These are phyloP conservation scores for Argyrosomus japonicus DNA, from an alignment of 2,113 vertebrate genomes.

Conservation along the genomic window DNA sequence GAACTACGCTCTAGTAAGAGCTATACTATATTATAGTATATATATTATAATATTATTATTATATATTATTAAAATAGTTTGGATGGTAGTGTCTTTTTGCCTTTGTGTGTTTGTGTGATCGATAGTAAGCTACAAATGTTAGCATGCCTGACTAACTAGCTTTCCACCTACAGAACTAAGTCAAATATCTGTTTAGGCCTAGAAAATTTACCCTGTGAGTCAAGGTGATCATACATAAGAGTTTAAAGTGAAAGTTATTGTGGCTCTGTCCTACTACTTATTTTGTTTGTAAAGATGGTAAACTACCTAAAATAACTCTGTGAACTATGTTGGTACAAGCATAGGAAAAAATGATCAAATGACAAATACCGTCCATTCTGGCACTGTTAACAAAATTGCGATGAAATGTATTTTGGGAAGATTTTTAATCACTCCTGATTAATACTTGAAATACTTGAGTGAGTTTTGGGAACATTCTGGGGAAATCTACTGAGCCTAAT, in stretches of 20 bases:
- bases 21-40: too few species aligned
- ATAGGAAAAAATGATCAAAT: neutral
- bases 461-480: constrained; percentile 27
- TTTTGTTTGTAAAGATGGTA: neutral
- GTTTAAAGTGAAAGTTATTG: neutral
- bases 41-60: too few species aligned
- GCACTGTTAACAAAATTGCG: too few species aligned
- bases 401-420: neutral
- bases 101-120: neutral
- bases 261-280: neutral
- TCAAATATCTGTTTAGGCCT: neutral
- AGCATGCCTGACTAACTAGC: neutral
- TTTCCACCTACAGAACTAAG: neutral
- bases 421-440: neutral
- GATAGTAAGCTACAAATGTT: neutral
- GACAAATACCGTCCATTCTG: neutral
- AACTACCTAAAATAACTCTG: neutral
- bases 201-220: neutral
- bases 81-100: neutral
- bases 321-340: neutral
- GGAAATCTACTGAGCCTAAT: constrained; percentile 72
- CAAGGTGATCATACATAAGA: neutral
- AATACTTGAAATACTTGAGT: neutral
- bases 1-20: too few species aligned
- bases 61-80: too few species aligned